These are phyloP conservation scores for Ryuthela nishihirai DNA, from an alignment of 2,888 invertebrate genomes.

Conservation along the genomic window DNA sequence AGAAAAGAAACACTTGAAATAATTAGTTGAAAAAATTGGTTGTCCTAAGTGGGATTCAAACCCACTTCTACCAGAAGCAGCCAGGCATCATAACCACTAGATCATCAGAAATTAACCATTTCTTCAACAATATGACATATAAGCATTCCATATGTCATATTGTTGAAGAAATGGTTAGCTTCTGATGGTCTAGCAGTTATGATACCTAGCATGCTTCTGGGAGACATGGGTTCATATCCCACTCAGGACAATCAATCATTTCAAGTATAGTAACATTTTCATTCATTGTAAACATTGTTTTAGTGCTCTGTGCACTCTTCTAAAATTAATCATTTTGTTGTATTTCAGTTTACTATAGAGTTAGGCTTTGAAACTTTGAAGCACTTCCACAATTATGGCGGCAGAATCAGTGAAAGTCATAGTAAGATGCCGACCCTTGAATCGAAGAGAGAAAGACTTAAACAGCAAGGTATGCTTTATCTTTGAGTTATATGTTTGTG, in stretches of 20 bases:
- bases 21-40: too few species aligned
- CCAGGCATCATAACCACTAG: too few species aligned
- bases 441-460: slow-evolving; percentile 65
- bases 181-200: too few species aligned
- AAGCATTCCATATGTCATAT: too few species aligned
- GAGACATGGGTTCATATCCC: not conserved
- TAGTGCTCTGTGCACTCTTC: not conserved
- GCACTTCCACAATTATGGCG: slow-evolving; percentile 37
- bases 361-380: slow-evolving; percentile 2
- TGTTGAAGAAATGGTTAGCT: too few species aligned
- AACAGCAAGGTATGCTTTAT: slow-evolving; percentile 64
- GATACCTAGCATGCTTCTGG: too few species aligned
- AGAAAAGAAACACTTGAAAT: too few species aligned
- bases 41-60: too few species aligned
- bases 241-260: not conserved
- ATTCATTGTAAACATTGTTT: not conserved
- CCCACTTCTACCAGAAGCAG: too few species aligned
- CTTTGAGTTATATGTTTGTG: too few species aligned
- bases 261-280: not conserved
- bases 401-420: slow-evolving; percentile 73
- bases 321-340: not conserved
- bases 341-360: slow-evolving; percentile 12
- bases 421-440: slow-evolving; percentile 82
- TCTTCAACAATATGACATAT: too few species aligned
- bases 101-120: too few species aligned